phyloP scores from a whole-genome alignment of 2,797 vertebrate species.

The Urocyon cinereoargenteus region DNA sequence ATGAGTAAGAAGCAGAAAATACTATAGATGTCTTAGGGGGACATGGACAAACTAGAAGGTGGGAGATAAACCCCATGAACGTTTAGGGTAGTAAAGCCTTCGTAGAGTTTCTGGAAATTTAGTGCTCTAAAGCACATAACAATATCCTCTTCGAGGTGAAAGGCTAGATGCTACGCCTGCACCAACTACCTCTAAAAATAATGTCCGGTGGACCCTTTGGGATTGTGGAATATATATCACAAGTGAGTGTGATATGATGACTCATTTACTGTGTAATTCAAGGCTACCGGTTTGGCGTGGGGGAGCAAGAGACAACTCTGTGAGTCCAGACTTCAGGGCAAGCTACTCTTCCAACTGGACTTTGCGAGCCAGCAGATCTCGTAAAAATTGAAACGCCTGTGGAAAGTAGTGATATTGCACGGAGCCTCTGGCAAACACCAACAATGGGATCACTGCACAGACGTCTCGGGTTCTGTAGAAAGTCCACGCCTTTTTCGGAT shows the following conservation, averaged over 20 bases:
- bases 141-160: background rate
- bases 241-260: background rate
- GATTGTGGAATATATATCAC: background rate
- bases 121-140: background rate
- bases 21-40: background rate
- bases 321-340: background rate
- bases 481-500: background rate
- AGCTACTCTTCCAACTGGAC: background rate
- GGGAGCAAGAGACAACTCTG: background rate
- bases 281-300: background rate
- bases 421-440: background rate
- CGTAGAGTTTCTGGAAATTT: background rate
- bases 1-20: background rate
- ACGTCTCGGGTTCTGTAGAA: background rate
- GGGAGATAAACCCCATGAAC: background rate
- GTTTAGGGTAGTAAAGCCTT: background rate
- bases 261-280: background rate
- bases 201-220: background rate
- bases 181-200: background rate
- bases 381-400: background rate
- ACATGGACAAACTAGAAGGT: background rate
- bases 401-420: background rate
- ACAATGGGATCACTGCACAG: background rate
- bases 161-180: background rate
- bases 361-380: background rate